A percentile compares a stretch with the other conserved stretches of the same genome.
These are phyloP conservation scores for Archocentrus centrarchus DNA, from an alignment of 2,113 vertebrate species.

Conservation along the genomic window DNA sequence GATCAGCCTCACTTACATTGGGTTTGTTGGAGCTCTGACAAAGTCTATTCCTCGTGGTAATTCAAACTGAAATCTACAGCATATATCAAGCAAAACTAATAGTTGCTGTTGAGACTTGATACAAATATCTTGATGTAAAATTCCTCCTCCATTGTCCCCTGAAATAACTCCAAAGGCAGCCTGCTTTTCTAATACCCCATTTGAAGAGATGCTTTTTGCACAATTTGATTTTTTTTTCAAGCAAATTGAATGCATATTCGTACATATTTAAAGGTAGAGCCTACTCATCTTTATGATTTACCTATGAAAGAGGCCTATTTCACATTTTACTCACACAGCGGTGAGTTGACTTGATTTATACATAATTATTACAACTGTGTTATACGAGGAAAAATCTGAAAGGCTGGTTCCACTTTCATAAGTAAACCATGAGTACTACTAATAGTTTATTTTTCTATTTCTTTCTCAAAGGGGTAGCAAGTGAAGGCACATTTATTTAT, in stretches of 20 bases:
- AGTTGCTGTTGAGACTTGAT: neutral
- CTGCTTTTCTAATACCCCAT: neutral
- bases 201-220: neutral
- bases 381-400: neutral
- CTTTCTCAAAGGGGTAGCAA: neutral
- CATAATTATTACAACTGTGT: neutral
- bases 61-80: constrained; percentile 5
- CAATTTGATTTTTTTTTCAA: neutral
- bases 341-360: neutral
- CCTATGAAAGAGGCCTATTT: neutral
- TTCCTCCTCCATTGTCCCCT: neutral
- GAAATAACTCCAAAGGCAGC: neutral
- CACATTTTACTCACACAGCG: neutral
- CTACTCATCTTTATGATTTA: neutral
- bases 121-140: neutral
- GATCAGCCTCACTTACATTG: neutral
- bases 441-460: neutral
- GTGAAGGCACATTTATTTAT: neutral
- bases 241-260: neutral
- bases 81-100: neutral
- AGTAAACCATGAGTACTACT: neutral
- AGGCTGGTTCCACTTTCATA: neutral
- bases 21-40: neutral
- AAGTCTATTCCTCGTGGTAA: neutral
- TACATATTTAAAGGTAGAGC: neutral